Base-by-base conservation (phyloP, 1,140 invertebrate genomes). In the Heliconius congener region DNA sequence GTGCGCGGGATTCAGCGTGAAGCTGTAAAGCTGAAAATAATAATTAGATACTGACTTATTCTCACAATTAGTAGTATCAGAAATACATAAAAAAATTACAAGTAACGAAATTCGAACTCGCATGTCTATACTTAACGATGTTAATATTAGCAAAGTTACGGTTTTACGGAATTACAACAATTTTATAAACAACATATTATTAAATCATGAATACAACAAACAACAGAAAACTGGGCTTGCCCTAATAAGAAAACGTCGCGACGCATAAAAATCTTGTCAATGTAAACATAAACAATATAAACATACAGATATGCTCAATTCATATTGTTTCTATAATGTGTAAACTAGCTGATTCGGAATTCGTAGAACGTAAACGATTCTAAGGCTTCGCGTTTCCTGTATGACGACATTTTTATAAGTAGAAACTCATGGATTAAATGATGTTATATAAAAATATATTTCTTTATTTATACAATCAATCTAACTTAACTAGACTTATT, bases 251-350 rank as follows among this genome's bases (percentile, higher is more conserved):
- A 66, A 23, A 66, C 11, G 27, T 30, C 60, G 57, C 57, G 60
- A 66, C 60, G 60, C 60, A 66, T 66, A 66, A 66, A 66, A 66
- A 66, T 66, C 60, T 66, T 16, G 60, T 66, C 27, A 27, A 66
- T 66, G 8, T 27, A 27, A 66, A 66, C 9, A 30, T 30, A 27
- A 66, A 30, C 60, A 66, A 66, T 9, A 30, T 30, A 27, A 66
- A 30, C 60, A 66, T 30, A 27, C 55, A 66, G 19, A 57, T 23
- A 57, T 57, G 1, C 27, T 66, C n/a, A 23, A 30, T 30, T 16
- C 5, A 16, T 30, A 66, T 66, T 66, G 60, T 66, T 66, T 13
- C 27, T 66, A 3, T 66, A 66, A 30, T 30, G 9, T 30, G 3
- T 66, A 66, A 66, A 66, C 23, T 30, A 66, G 60, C 60, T 30